A percentile compares a stretch with the other conserved stretches of the same genome.
Conservation (phyloP, 1,140 invertebrate genomes). For the Panulirus ornatus region DNA sequence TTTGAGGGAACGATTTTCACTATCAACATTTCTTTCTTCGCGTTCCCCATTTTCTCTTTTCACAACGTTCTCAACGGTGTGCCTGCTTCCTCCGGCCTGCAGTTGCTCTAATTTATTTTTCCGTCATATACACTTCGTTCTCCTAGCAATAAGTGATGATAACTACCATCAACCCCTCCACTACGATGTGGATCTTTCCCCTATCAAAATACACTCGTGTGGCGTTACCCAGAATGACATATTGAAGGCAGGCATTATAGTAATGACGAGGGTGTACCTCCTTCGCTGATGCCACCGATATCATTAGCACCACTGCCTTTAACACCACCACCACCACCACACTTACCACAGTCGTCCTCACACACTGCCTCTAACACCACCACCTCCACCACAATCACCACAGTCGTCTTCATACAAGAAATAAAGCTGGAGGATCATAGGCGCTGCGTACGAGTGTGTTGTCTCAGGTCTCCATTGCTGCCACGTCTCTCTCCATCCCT, state of each 20-base stretch:
- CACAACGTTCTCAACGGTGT: not conserved
- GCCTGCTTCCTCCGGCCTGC: not conserved
- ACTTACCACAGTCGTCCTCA: too few species aligned
- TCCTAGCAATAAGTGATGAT: not conserved
- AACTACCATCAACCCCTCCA: not conserved
- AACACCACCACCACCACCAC: not conserved
- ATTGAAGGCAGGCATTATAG: not conserved
- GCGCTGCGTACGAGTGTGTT: too few species aligned
- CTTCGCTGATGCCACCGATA: not conserved
- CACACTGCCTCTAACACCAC: too few species aligned
- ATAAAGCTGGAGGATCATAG: too few species aligned
- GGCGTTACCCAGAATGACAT: not conserved
- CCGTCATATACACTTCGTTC: not conserved
- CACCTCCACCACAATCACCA: too few species aligned
- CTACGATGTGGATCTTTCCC: not conserved
- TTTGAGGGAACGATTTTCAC: slow-evolving; percentile 15
- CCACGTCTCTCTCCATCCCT: too few species aligned
- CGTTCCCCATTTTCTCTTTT: not conserved
- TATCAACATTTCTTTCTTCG: not conserved
- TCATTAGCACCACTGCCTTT: not conserved
- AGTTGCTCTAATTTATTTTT: not conserved
- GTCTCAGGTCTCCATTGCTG: too few species aligned
- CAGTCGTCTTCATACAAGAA: too few species aligned
- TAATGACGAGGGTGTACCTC: not conserved
- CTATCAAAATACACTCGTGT: not conserved